Percentiles rank a stretch among this genome's conserved stretches.
These are phyloP conservation scores for Verasper variegatus DNA, from an alignment of 2,113 vertebrate species.

Conservation along the genomic window DNA sequence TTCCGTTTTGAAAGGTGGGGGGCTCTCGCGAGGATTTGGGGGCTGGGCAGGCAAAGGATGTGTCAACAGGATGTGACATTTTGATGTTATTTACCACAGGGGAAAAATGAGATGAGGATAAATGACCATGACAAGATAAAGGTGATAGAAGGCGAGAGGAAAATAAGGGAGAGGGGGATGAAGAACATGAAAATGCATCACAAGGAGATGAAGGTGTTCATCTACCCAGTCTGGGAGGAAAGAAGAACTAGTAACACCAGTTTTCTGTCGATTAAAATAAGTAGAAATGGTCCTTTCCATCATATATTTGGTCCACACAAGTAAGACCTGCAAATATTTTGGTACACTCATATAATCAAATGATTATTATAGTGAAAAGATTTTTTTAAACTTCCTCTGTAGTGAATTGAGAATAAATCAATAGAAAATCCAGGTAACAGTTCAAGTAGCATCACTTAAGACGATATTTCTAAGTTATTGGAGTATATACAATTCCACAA, in stretches of 20 bases:
- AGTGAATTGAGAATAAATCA: background rate
- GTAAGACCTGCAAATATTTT: slow-evolving; percentile 5
- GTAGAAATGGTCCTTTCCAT: slow-evolving; percentile 2
- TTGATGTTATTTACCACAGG: slow-evolving; percentile 16
- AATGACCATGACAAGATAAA: slow-evolving; percentile 21
- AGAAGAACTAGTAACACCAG: slow-evolving; percentile 26
- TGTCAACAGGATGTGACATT: slow-evolving; percentile 39
- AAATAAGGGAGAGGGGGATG: slow-evolving; percentile 33
- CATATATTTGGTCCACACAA: slow-evolving; percentile 7
- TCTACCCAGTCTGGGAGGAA: slow-evolving; percentile 37
- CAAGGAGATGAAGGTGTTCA: slow-evolving; percentile 37
- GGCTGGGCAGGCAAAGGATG: slow-evolving; percentile 26
- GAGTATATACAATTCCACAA: slow-evolving; percentile 8
- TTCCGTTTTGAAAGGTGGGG: background rate
- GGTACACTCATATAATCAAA: background rate
- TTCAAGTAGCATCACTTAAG: background rate
- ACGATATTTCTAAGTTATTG: slow-evolving; percentile 5
- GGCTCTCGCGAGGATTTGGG: background rate
- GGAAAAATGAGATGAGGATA: slow-evolving; percentile 24
- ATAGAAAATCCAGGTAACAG: slow-evolving; percentile 18
- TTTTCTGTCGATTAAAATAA: slow-evolving; percentile 27
- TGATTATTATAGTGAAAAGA: background rate
- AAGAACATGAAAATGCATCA: slow-evolving; percentile 24
- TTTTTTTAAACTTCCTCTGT: slow-evolving; percentile 16
- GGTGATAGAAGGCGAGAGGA: slow-evolving; percentile 26